Percentiles rank a stretch among this genome's conserved stretches.
Evolutionary conservation across 2,797 vertebrate species (phyloP).

Genomic region (Scleropages formosus): DNA sequence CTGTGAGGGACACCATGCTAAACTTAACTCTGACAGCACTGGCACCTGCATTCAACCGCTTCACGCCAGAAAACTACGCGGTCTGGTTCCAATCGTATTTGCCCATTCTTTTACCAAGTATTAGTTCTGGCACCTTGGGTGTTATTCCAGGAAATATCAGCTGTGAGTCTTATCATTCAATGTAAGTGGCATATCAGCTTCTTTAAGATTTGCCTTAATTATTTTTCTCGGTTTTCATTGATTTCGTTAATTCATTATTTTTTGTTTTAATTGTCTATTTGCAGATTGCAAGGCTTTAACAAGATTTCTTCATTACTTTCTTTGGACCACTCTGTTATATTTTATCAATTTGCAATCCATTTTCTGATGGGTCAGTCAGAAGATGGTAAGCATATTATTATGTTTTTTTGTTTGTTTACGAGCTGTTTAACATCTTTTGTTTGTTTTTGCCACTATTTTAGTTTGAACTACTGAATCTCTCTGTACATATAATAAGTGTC

Average conservation of each 20-base stretch:
- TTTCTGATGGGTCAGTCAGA: constrained; percentile 44
- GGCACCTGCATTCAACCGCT: neutral
- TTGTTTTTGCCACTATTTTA: too few species aligned
- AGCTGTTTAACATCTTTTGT: neutral
- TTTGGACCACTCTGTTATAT: constrained; percentile 37
- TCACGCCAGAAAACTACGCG: constrained; percentile 33
- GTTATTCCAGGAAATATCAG: constrained; percentile 51
- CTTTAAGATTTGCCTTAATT: neutral
- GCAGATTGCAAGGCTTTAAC: constrained; percentile 53
- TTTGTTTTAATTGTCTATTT: too few species aligned
- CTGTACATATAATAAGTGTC: too few species aligned
- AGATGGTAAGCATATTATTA: constrained; percentile 36
- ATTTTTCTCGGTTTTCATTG: neutral
- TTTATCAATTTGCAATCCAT: constrained; percentile 43
- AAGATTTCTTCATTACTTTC: constrained; percentile 44
- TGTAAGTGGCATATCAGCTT: constrained; percentile 45
- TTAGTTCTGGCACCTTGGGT: constrained; percentile 41
- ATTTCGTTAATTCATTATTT: neutral
- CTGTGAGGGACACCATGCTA: constrained; percentile 23
- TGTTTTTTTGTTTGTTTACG: neutral
- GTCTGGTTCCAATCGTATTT: constrained; percentile 57
- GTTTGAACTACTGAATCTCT: too few species aligned
- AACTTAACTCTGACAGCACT: constrained; percentile 22
- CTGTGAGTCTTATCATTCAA: constrained; percentile 54
- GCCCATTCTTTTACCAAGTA: constrained; percentile 47